These are phyloP conservation scores for Poecilia wingei DNA, from an alignment of 2,797 vertebrate genomes.

Conservation along the genomic window DNA sequence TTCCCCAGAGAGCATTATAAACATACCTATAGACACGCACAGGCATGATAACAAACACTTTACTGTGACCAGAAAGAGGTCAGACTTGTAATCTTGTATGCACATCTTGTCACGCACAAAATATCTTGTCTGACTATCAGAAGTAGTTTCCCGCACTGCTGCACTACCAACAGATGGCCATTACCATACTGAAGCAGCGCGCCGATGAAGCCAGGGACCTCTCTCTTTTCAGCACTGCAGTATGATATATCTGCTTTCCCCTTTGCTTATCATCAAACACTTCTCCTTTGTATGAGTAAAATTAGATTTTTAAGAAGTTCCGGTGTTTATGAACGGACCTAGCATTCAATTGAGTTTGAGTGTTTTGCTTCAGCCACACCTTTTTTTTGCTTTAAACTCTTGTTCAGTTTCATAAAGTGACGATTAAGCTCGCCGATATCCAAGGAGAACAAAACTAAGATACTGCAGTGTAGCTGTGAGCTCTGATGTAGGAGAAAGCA, in stretches of 20 bases:
- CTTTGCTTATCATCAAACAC: slow-evolving; percentile 51
- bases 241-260: slow-evolving; percentile 39
- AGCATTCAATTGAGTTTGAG: slow-evolving; percentile 43
- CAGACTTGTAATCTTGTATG: slow-evolving; percentile 30
- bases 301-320: slow-evolving; percentile 37
- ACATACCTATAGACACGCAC: slow-evolving; percentile 15
- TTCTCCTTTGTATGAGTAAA: slow-evolving; percentile 46
- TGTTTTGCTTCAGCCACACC: slow-evolving; percentile 41
- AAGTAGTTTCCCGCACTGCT: slow-evolving; percentile 76
- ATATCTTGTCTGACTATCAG: slow-evolving; percentile 67
- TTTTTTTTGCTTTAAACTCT: slow-evolving; percentile 46
- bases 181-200: slow-evolving; percentile 69
- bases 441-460: slow-evolving; percentile 41
- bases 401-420: slow-evolving; percentile 29
- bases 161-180: slow-evolving; percentile 76
- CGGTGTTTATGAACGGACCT: slow-evolving; percentile 44
- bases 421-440: slow-evolving; percentile 58
- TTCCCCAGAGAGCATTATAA: slow-evolving; percentile 37
- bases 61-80: slow-evolving; percentile 27
- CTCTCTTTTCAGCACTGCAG: slow-evolving; percentile 37
- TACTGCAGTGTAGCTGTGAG: slow-evolving; percentile 17
- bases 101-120: slow-evolving; percentile 22
- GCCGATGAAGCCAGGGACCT: slow-evolving; percentile 46
- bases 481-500: slow-evolving; percentile 10
- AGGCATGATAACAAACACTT: slow-evolving; percentile 11